These are phyloP conservation scores for Macropus fuliginosus DNA, from an alignment of 2,797 vertebrate species.

Conservation along the genomic window DNA sequence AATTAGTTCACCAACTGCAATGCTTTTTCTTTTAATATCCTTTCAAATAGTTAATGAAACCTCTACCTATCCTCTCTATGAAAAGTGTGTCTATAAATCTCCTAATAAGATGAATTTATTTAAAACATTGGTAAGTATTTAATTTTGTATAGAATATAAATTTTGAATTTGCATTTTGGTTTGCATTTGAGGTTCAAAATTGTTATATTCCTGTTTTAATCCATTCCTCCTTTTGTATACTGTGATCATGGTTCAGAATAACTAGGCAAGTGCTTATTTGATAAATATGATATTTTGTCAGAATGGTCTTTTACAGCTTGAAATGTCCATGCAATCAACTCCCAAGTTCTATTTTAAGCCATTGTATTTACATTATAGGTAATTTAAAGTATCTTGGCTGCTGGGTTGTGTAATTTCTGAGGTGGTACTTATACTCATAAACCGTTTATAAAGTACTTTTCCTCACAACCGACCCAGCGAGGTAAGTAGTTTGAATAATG, in stretches of 20 bases:
- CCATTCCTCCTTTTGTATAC: accelerated
- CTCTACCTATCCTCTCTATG: neutral
- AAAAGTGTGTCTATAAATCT: neutral
- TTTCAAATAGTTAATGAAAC: neutral
- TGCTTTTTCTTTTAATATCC: neutral
- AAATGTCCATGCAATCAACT: neutral
- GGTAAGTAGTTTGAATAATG: neutral
- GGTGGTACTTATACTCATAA: neutral
- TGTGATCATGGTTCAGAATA: neutral
- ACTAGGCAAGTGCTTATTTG: neutral
- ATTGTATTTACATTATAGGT: neutral
- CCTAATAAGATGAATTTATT: neutral
- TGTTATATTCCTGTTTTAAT: neutral
- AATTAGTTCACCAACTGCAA: neutral
- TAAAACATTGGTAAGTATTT: neutral
- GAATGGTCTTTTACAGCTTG: neutral
- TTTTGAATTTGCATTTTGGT: accelerated
- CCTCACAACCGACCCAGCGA: neutral
- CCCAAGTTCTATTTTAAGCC: neutral
- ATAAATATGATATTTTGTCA: neutral
- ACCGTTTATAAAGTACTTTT: neutral
- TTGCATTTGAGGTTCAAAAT: neutral
- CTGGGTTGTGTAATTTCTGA: neutral
- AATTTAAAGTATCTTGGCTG: neutral
- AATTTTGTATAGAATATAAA: neutral